Base-by-base conservation (phyloP, 2,113 vertebrate genomes). In the Peucedramus taeniatus region DNA sequence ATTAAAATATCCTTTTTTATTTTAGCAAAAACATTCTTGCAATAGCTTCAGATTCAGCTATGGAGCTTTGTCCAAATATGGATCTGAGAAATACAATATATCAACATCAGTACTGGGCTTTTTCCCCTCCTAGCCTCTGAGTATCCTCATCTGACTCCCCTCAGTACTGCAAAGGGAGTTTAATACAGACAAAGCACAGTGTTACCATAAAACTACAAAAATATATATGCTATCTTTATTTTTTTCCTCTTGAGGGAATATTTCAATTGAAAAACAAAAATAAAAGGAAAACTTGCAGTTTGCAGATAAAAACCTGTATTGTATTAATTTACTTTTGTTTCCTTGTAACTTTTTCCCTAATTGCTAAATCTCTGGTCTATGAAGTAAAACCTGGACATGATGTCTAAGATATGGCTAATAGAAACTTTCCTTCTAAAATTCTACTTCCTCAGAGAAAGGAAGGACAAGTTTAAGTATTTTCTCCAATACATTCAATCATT, bases 61-160 rank as follows among this genome's bases (percentile, higher is more conserved):
- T 79, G 64, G n/a, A 95, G 76, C 97, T 97, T 97, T 97, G 94
- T 90, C 96, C 94, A 97, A 97, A 97, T 97, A 98, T 93, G 98
- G 96, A 93, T 50, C 83, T 91, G 84, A 94, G 64, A 87, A 93
- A 95, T 64, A 89, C n/a, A 96, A 93, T 69, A 83, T 40, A 93
- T 78, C 6, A 56, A 13, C 44, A 93, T 21, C 61, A 69, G 84
- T 24, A 60, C 54, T 31, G 75, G 61, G 56, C 39, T 82, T 78
- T 63, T 63, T 28, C 22, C 47, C 70, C 33, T 83, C 81, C 15
- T 3, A 81, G 81, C 60, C 68, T 69, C 12, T 75, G 81, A n/a
- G 44, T 59, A 50, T 54, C 77, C 75, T 81, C 80, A 54, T 71
- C 80, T 69, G 63, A 90, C 65, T 49, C 50, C 75, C 54, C 45